Conservation (phyloP, 2,113 vertebrate genomes). For the Egretta garzetta region DNA sequence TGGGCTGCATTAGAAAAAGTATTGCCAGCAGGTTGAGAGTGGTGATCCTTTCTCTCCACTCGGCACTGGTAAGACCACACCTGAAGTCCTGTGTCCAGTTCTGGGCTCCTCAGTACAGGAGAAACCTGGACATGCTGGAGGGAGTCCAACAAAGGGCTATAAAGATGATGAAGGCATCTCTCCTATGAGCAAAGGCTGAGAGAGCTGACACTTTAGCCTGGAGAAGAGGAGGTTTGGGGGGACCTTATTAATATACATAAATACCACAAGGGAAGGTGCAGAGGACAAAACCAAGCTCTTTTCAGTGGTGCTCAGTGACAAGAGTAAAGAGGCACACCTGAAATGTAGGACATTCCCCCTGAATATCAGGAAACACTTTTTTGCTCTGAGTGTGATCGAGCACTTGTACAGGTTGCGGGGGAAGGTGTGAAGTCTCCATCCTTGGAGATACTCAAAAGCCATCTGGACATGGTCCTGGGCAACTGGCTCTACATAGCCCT, state of each 20-base stretch:
- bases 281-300: neutral
- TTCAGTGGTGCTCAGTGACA: neutral
- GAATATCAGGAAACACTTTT: neutral
- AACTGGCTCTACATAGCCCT: accelerated
- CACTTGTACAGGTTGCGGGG: neutral
- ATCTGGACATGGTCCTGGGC: accelerated
- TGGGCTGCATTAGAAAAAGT: neutral
- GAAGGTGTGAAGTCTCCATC: neutral
- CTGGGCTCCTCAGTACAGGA: neutral
- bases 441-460: neutral
- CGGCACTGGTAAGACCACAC: neutral
- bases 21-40: accelerated
- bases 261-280: neutral
- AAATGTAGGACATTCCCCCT: neutral
- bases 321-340: neutral
- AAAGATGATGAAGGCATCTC: neutral
- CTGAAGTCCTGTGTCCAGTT: neutral
- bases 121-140: neutral
- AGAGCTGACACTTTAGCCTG: neutral
- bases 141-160: neutral
- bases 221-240: neutral
- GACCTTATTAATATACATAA: neutral
- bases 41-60: neutral
- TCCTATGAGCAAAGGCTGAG: neutral
- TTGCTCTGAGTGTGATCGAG: accelerated